Percentiles rank a stretch among this genome's conserved stretches.
Conservation (phyloP, 2,888 invertebrate genomes). For the Trissolcus brochymenae region DNA sequence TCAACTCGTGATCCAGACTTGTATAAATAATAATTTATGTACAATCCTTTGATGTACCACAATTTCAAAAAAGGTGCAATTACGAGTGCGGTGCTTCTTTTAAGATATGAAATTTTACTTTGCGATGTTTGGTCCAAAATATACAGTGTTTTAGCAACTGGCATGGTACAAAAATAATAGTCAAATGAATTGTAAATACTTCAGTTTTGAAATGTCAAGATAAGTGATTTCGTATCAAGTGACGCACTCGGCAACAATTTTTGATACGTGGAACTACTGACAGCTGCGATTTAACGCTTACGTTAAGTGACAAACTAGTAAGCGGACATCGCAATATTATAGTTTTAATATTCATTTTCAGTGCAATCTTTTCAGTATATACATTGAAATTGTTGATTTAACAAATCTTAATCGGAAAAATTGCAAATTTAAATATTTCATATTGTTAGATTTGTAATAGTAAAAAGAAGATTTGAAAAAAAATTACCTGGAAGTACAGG, state of each 20-base stretch:
- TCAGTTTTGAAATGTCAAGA: background rate
- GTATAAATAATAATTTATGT: background rate
- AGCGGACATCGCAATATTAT: no score
- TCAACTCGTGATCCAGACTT: background rate
- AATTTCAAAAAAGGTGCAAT: slow-evolving; percentile 18
- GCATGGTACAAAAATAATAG: no score
- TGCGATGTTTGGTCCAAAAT: background rate
- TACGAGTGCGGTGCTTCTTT: slow-evolving; percentile 24
- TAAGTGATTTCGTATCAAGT: background rate
- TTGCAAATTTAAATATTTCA: background rate
- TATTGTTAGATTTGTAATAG: no score
- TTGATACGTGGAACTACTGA: slow-evolving; percentile 37
- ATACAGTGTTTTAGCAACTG: background rate
- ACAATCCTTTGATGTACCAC: background rate
- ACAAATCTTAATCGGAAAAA: no score
- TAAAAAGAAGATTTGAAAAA: background rate
- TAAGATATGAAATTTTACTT: background rate
- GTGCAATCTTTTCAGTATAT: no score
- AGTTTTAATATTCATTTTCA: no score
- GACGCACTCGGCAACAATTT: slow-evolving; percentile 45
- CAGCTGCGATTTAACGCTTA: slow-evolving; percentile 43
- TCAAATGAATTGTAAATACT: slow-evolving; percentile 28
- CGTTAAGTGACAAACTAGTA: slow-evolving; percentile 54
- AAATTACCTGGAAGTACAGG: slow-evolving; percentile 96
- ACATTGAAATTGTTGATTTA: no score